Evolutionary conservation across 2,113 vertebrate species (phyloP).

Genomic region (Mandrillus leucophaeus): DNA sequence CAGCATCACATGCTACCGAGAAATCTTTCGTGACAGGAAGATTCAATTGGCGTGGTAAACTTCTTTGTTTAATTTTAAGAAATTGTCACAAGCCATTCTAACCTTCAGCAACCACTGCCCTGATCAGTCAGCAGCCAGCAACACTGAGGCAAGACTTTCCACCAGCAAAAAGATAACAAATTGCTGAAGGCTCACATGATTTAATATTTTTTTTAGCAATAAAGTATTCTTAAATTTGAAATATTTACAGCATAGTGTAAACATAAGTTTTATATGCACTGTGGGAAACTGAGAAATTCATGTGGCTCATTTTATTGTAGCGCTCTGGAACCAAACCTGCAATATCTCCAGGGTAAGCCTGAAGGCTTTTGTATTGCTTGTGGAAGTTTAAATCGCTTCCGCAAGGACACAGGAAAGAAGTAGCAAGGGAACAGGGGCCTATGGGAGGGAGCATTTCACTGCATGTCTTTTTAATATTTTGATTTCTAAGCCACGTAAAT

Average conservation of each 20-base stretch:
- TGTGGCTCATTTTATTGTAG: background rate
- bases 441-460: background rate
- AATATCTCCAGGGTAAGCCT: background rate
- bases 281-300: background rate
- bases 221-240: background rate
- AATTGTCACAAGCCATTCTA: background rate
- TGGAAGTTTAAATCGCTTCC: background rate
- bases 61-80: background rate
- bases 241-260: background rate
- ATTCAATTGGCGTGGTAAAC: background rate
- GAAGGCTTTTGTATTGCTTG: background rate
- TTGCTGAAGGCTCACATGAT: background rate
- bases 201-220: background rate
- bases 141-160: background rate
- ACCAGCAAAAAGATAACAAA: background rate
- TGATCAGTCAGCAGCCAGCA: background rate
- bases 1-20: background rate
- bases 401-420: background rate
- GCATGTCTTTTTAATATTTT: background rate
- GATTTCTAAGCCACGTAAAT: background rate
- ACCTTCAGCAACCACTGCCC: background rate
- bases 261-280: background rate
- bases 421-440: too few species aligned
- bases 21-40: background rate
- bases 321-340: background rate